Evolutionary conservation across 2,888 invertebrate genomes (phyloP).

Genomic region (Podabrus alpinus): DNA sequence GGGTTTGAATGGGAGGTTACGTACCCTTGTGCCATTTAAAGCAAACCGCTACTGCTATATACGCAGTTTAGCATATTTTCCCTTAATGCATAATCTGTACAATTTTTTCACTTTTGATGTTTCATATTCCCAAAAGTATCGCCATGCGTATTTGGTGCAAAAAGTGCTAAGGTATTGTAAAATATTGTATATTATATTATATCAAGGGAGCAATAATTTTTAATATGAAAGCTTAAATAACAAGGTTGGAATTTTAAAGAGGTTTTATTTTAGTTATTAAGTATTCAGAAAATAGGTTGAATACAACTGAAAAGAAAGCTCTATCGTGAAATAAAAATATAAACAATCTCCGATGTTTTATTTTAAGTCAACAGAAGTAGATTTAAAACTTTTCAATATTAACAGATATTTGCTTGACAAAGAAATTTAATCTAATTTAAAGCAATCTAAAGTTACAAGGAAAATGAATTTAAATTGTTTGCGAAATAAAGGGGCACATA

Average conservation of each 20-base stretch:
- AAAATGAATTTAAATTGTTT: neutral
- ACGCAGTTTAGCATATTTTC: neutral
- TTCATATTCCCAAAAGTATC: conserved; percentile 16
- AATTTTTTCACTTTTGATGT: neutral
- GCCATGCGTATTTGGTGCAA: conserved; percentile 10
- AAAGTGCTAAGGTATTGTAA: conserved; percentile 27
- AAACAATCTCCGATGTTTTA: neutral
- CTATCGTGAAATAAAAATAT: neutral
- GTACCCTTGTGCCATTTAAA: too few relatives aligned
- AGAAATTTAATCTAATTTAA: neutral
- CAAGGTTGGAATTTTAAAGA: conserved; percentile 24
- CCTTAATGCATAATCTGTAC: neutral
- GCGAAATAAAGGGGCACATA: neutral
- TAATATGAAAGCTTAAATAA: conserved; percentile 29
- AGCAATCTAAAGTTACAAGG: neutral
- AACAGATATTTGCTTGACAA: neutral
- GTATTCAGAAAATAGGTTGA: neutral
- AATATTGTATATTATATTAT: conserved; percentile 29
- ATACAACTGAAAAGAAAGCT: neutral
- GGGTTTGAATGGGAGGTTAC: too few relatives aligned
- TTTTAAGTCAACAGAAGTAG: neutral
- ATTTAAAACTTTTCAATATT: neutral
- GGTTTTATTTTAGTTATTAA: conserved; percentile 19
- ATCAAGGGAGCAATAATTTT: conserved; percentile 27
- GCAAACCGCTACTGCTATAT: too few relatives aligned